Percentiles rank a stretch among this genome's conserved stretches.
These are phyloP conservation scores for Phylloscopus trochilus DNA, from an alignment of 2,113 vertebrate species.

Conservation along the genomic window DNA sequence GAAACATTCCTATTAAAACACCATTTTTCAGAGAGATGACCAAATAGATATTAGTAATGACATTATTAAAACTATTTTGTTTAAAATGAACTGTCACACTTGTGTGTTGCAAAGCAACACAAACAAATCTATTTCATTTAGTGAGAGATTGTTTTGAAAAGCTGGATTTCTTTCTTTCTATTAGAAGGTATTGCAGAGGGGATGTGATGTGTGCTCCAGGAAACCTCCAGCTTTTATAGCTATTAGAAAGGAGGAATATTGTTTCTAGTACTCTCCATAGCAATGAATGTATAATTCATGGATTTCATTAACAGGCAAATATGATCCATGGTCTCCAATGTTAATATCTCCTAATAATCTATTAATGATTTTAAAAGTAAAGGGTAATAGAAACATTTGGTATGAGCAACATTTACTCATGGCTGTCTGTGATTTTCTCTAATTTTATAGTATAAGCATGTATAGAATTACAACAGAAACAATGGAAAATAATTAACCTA, in stretches of 20 bases:
- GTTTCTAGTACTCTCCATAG: slow-evolving; percentile 65
- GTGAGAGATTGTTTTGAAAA: slow-evolving; percentile 53
- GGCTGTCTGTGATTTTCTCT: slow-evolving; percentile 16
- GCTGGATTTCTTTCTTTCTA: slow-evolving; percentile 38
- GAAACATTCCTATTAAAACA: slow-evolving; percentile 74
- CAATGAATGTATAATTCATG: slow-evolving; percentile 78
- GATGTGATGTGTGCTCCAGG: slow-evolving; percentile 62
- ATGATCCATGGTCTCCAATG: slow-evolving; percentile 71
- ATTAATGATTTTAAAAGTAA: slow-evolving; percentile 74
- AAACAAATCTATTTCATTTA: slow-evolving; percentile 69
- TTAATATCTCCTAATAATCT: slow-evolving; percentile 77
- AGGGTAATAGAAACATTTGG: slow-evolving; percentile 70
- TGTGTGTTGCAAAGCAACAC: slow-evolving; percentile 54
- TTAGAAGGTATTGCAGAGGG: slow-evolving; percentile 54
- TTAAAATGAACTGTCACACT: slow-evolving; percentile 70
- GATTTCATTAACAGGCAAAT: slow-evolving; percentile 78
- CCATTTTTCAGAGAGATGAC: slow-evolving; percentile 70
- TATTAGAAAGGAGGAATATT: slow-evolving; percentile 70
- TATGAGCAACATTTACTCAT: slow-evolving; percentile 48
- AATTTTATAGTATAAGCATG: slow-evolving; percentile 30
- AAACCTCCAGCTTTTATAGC: slow-evolving; percentile 66
- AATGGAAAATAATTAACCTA: slow-evolving; percentile 22
- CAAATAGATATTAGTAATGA: slow-evolving; percentile 72
- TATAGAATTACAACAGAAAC: slow-evolving; percentile 38
- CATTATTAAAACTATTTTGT: slow-evolving; percentile 73